Conservation (phyloP, 2,113 vertebrate species). For the Nannospalax galili region DNA sequence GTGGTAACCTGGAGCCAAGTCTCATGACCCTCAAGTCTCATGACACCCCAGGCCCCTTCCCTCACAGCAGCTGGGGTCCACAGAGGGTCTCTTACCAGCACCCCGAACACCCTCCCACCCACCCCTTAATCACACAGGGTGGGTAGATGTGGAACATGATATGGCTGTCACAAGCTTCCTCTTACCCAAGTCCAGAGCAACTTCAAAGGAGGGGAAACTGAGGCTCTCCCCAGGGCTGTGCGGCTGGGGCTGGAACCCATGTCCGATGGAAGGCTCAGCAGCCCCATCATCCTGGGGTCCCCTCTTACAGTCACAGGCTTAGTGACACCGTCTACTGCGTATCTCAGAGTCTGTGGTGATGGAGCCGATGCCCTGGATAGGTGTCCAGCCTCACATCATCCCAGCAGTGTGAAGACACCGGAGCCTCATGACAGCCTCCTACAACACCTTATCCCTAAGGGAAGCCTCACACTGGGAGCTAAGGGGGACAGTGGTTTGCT, state of each 20-base stretch:
- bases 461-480: neutral
- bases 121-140: neutral
- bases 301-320: neutral
- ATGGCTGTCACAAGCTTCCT: too few species aligned
- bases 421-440: neutral
- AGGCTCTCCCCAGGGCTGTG: neutral
- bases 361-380: neutral
- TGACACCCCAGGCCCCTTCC: neutral
- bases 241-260: fast-evolving
- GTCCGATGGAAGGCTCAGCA: neutral
- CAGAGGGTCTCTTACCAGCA: fast-evolving
- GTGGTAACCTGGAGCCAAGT: fast-evolving
- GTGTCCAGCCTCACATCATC: fast-evolving
- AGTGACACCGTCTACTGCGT: fast-evolving
- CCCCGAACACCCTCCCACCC: neutral
- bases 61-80: neutral
- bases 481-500: neutral
- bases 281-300: neutral
- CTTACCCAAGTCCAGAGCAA: neutral
- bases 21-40: neutral
- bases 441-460: neutral
- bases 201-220: neutral
- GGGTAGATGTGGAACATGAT: fast-evolving
- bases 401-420: neutral
- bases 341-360: neutral